phyloP scores from a whole-genome alignment of 2,113 vertebrate genomes.

The Gymnogyps californianus region DNA sequence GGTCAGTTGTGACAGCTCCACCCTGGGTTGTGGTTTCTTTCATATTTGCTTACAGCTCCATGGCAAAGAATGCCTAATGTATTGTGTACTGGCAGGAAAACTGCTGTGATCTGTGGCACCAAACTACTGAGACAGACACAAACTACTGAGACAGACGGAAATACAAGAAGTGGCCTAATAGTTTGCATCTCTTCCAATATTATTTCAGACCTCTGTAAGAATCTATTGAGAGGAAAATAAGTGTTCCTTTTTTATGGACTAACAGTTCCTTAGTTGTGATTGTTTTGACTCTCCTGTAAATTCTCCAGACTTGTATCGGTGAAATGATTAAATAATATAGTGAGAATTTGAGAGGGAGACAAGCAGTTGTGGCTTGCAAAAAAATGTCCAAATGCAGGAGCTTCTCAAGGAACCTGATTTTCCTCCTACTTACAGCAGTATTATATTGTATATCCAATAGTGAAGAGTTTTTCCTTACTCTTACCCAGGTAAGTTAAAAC shows the following conservation, averaged over 20 bases:
- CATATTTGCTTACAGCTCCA: not conserved
- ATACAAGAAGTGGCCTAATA: not conserved
- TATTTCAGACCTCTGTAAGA: not conserved
- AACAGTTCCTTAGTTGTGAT: not conserved
- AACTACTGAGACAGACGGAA: not conserved
- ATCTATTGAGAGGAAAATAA: not conserved
- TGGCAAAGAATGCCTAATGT: not conserved
- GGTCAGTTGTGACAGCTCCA: not conserved
- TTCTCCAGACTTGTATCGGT: not conserved
- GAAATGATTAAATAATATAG: not conserved
- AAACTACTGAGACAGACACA: not conserved
- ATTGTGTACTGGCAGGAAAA: not conserved
- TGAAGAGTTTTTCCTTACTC: not conserved
- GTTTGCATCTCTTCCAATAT: not conserved
- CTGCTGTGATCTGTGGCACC: not conserved
- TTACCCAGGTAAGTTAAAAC: not conserved
- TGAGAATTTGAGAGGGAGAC: not conserved
- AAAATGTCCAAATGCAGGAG: not conserved
- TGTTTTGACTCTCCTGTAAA: not conserved
- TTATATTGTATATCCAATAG: not conserved
- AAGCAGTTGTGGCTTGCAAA: not conserved
- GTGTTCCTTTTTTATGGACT: not conserved
- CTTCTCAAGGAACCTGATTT: not conserved
- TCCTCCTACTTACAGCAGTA: not conserved
- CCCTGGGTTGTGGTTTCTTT: not conserved